Evolutionary conservation across 2,888 invertebrate genomes (phyloP), one percentile per base, ranked within the genome.

Genomic region (Vannuccia rotundouncinata): DNA sequence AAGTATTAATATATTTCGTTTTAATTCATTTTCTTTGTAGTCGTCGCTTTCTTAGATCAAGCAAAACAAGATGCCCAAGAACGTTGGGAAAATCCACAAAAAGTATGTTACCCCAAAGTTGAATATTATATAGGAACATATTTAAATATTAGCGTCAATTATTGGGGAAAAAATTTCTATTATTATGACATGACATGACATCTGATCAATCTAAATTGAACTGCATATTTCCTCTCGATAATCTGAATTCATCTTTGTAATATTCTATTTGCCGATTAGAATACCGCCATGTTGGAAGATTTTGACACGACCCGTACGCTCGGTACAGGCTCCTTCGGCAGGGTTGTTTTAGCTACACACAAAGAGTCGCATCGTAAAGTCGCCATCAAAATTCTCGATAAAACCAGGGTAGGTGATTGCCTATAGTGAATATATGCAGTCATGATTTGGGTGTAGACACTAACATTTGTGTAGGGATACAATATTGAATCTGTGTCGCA

Each of bases 351-450:
- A 88, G 99, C 99, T 74, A 96, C 98, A 90, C 95, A 98, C 90
- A 98, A 97, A 90, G 93, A 93, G 81, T 93, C 93, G 86, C 94
- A 95, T 91, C 94, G 95, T 89, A 98, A 94, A 89, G 98, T 94
- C 90, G 99, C 99, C 86, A 99, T 99, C 99, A 99, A 99, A 91
- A 99, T 99, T 89, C 92, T 99, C 88, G 98, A 99, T 90, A 99
- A 99, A 91, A 98, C 99, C 89, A 99, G 99, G 92, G 97, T 90
- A 84, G 83, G 85, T 80, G 31, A 28, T 28, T 74, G n/a, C n/a
- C n/a, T n/a, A n/a, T n/a, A n/a, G n/a, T n/a, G n/a, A n/a, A n/a
- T n/a, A n/a, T n/a, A n/a, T n/a, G n/a, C n/a, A n/a, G n/a, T n/a
- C n/a, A n/a, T n/a, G n/a, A n/a, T n/a, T n/a, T n/a, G n/a, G n/a